Evolutionary conservation across 1,140 invertebrate genomes (phyloP).

Genomic region (Thaumatotibia leucotreta): DNA sequence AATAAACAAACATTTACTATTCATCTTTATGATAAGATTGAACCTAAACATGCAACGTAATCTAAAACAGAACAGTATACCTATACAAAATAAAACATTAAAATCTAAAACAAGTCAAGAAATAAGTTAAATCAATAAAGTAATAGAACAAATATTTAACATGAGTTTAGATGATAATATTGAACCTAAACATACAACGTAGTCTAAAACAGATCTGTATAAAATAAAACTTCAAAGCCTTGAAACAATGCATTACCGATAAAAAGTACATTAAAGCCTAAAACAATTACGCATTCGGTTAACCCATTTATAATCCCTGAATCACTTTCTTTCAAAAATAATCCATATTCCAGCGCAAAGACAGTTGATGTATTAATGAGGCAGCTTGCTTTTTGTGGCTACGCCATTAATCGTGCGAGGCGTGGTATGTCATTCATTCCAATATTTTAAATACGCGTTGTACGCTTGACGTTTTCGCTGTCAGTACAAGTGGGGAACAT

Average conservation of each 20-base stretch:
- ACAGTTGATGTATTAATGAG: slow-evolving; percentile 76
- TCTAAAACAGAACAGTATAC: too few relatives aligned
- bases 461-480: slow-evolving; percentile 63
- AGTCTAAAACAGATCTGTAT: too few relatives aligned
- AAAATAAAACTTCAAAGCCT: not conserved
- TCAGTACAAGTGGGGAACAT: slow-evolving; percentile 49
- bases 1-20: too few relatives aligned
- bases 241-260: not conserved
- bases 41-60: too few relatives aligned
- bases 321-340: not conserved
- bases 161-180: too few relatives aligned
- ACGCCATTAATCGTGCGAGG: slow-evolving; percentile 68
- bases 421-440: slow-evolving; percentile 75
- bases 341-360: slow-evolving; percentile 32
- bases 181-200: too few relatives aligned
- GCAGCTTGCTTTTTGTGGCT: slow-evolving; percentile 66
- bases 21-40: too few relatives aligned
- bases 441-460: slow-evolving; percentile 68
- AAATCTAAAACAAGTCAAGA: too few relatives aligned
- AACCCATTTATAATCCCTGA: not conserved
- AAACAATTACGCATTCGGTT: not conserved
- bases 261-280: not conserved
- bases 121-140: too few relatives aligned
- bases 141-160: too few relatives aligned
- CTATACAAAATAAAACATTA: too few relatives aligned